Evolutionary conservation across 2,888 invertebrate species (phyloP).

Genomic region (Tenthredo distinguenda): DNA sequence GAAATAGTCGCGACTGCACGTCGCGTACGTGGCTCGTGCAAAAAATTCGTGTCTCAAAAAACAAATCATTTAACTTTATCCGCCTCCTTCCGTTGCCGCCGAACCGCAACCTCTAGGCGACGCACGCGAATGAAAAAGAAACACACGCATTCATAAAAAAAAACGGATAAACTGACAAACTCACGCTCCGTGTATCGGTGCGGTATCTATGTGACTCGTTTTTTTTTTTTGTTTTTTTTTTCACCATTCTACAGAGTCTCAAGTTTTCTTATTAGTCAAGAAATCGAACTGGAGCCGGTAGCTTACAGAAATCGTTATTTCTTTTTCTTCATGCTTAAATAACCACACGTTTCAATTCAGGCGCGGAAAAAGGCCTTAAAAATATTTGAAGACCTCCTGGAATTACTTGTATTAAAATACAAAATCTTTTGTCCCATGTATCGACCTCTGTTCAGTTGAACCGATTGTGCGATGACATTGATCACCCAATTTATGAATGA

Average conservation of each 20-base stretch:
- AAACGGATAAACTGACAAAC: not conserved
- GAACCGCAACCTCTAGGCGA: constrained; percentile 8
- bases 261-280: not conserved
- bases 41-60: constrained; percentile 15
- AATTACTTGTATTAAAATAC: not conserved
- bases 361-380: not conserved
- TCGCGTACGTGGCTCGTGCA: constrained; percentile 8
- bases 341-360: not conserved
- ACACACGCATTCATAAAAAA: not conserved
- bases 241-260: not conserved
- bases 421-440: not conserved
- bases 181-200: not conserved
- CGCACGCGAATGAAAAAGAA: not conserved
- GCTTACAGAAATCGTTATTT: not conserved
- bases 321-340: not conserved
- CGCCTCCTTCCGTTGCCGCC: constrained; percentile 19
- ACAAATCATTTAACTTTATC: constrained; percentile 5
- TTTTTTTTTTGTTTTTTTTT: not conserved
- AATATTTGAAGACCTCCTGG: not conserved
- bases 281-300: not conserved
- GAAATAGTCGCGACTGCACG: not conserved
- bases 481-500: constrained; percentile 14
- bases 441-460: not conserved
- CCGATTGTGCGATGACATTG: not conserved
- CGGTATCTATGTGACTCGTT: not conserved